A percentile compares a stretch with the other conserved stretches of the same genome.
Conservation (phyloP, 2,113 vertebrate species). For the Emydocephalus ijimae region DNA sequence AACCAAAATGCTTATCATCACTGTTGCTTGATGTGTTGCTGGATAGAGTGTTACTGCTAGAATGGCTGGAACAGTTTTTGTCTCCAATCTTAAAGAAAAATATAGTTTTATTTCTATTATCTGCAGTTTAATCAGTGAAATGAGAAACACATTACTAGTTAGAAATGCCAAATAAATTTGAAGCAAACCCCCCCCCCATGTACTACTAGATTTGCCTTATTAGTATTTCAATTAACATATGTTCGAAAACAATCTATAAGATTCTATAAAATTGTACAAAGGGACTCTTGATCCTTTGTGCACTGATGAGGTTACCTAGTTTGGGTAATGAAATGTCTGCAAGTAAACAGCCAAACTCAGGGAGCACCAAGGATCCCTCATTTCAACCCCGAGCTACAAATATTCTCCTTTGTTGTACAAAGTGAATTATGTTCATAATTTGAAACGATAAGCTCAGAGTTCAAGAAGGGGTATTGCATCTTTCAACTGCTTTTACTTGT, state of each 20-base stretch:
- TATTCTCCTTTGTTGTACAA: background rate
- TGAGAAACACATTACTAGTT: constrained; percentile 15
- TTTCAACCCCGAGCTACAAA: background rate
- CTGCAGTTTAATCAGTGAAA: constrained; percentile 34
- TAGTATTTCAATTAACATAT: background rate
- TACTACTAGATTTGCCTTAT: constrained; percentile 31
- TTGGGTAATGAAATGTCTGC: background rate
- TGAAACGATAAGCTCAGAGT: background rate
- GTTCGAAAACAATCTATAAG: background rate
- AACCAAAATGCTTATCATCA: constrained; percentile 93
- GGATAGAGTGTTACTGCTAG: constrained; percentile 92
- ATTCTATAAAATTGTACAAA: background rate
- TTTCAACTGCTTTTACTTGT: background rate
- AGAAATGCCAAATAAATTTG: constrained; percentile 31
- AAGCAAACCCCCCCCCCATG: background rate
- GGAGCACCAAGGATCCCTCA: background rate
- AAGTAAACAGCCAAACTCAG: background rate
- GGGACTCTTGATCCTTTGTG: background rate
- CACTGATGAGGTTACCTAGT: background rate
- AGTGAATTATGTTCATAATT: background rate
- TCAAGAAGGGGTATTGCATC: background rate
- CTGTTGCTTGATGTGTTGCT: constrained; percentile 93
- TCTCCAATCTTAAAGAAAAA: constrained; percentile 77
- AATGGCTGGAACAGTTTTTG: constrained; percentile 89
- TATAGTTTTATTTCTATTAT: constrained; percentile 36